Evolutionary conservation across 30 jellyfish, hydroid and myxozoan genomes (phyloP), one percentile per base, ranked within the genome.

Genomic region (Sanderia malayensis): DNA sequence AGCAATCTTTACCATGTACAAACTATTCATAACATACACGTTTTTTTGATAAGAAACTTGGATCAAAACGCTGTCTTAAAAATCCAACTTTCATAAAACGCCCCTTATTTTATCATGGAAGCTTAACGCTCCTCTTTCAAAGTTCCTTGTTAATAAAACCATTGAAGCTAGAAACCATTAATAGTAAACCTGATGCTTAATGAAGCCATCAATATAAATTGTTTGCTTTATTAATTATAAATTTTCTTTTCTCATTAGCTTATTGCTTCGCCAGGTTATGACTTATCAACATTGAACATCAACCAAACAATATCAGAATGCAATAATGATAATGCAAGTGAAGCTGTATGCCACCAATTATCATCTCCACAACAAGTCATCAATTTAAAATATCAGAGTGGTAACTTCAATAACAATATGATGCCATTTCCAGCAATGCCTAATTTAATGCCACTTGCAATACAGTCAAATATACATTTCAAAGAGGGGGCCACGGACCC

Each of bases 401-500:
- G 55, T 41, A 41, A 6, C 15, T 41, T 6, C 55, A 8, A 41
- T 6, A 15, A 8, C 55, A 41, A 15, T 41, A 41, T 8, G 11
- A 41, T 41, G 15, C 55, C 15, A 8, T 15, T 15, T 15, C 15
- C 55, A 41, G 55, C 55, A 8, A 41, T 15, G 8, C 55, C 55
- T 41, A 8, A 41, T n/a, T n/a, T n/a, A n/a, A n/a, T n/a, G n/a
- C n/a, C n/a, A n/a, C n/a, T n/a, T n/a, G n/a, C n/a, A n/a, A n/a
- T n/a, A n/a, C n/a, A n/a, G n/a, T n/a, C n/a, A n/a, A n/a, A 49
- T 24, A 2, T 19, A 7, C 64, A 49, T 49, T 49, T 49, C 64
- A 49, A 49, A 19, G 64, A 49, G 23, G 64, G 64, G 64, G 64
- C 64, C 8, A 18, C 24, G 6, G 64, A 49, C 24, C 64, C 64